These are phyloP conservation scores for Phortica variegata DNA, from an alignment of 1,140 invertebrate genomes.

Conservation along the genomic window DNA sequence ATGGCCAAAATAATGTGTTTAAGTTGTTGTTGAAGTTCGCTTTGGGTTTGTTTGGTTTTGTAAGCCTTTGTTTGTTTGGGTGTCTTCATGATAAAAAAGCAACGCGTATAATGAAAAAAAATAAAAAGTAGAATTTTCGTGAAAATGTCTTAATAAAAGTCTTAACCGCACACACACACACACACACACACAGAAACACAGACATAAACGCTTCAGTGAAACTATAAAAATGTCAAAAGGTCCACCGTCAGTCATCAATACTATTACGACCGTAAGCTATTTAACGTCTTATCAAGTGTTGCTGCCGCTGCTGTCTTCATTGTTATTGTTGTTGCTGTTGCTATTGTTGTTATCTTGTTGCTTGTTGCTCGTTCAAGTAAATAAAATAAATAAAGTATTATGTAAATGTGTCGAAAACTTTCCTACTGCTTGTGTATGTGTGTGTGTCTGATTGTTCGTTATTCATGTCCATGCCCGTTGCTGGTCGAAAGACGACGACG, in stretches of 20 bases:
- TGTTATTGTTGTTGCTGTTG: too few relatives aligned
- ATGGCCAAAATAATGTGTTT: slow-evolving; percentile 36
- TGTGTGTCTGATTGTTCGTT: too few relatives aligned
- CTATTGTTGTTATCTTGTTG: too few relatives aligned
- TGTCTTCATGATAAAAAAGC: background rate
- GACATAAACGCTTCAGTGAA: slow-evolving; percentile 41
- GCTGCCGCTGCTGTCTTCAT: too few relatives aligned
- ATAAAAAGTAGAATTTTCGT: too few relatives aligned
- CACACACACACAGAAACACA: background rate
- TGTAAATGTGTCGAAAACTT: slow-evolving; percentile 32
- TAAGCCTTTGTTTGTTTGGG: background rate
- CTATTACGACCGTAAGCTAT: slow-evolving; percentile 26
- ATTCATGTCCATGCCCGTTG: too few relatives aligned
- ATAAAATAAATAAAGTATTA: slow-evolving; percentile 26
- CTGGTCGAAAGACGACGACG: too few relatives aligned
- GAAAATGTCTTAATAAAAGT: too few relatives aligned
- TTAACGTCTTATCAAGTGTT: slow-evolving; percentile 17
- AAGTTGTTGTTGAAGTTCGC: background rate
- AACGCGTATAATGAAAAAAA: too few relatives aligned
- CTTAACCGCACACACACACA: slow-evolving; percentile 7
- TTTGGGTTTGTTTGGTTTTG: background rate
- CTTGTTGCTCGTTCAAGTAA: slow-evolving; percentile 15
- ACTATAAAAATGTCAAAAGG: slow-evolving; percentile 50
- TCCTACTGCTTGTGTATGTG: too few relatives aligned
- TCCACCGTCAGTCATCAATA: slow-evolving; percentile 15